Evolutionary conservation across 2,888 invertebrate genomes (phyloP).

Genomic region (Drosophila tanythrix): DNA sequence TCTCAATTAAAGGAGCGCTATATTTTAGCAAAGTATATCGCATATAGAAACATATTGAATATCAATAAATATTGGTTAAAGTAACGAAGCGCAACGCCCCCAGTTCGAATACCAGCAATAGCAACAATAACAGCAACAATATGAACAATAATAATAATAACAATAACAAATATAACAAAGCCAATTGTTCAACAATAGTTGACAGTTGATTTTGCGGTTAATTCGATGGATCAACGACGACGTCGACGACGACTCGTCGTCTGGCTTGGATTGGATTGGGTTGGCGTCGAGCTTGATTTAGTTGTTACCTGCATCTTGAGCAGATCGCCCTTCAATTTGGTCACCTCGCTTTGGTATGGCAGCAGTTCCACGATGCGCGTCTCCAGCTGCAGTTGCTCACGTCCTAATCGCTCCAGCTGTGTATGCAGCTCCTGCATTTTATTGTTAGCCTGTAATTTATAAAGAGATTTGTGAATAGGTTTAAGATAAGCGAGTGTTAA

Average conservation of each 20-base stretch:
- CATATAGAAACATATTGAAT: slow-evolving; percentile 67
- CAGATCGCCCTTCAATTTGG: slow-evolving; percentile 89
- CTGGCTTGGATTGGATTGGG: slow-evolving; percentile 4
- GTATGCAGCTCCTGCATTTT: slow-evolving; percentile 88
- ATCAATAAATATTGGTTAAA: slow-evolving; percentile 63
- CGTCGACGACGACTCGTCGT: slow-evolving; percentile 11
- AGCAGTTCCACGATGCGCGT: slow-evolving; percentile 87
- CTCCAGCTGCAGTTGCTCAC: slow-evolving; percentile 89
- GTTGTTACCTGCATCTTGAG: slow-evolving; percentile 88
- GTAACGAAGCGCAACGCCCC: slow-evolving; percentile 72
- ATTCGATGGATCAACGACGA: slow-evolving; percentile 14
- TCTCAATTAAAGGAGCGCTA: slow-evolving; percentile 50
- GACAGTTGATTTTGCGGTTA: slow-evolving; percentile 41
- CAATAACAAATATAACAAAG: slow-evolving; percentile 17
- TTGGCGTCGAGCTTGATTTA: background rate
- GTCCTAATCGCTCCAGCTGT: slow-evolving; percentile 88
- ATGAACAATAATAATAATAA: slow-evolving; percentile 26
- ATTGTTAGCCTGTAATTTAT: slow-evolving; percentile 78
- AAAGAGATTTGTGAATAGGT: background rate
- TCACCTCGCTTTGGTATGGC: slow-evolving; percentile 89
- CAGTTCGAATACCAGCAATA: slow-evolving; percentile 7
- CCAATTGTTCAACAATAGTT: slow-evolving; percentile 39
- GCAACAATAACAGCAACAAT: slow-evolving; percentile 12
- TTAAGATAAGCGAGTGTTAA: background rate
- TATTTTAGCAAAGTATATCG: slow-evolving; percentile 20